A percentile compares a stretch with the other conserved stretches of the same genome.
phyloP scores from a whole-genome alignment of 92 coral and sea anemone species.

The Epizoanthus rinbou region DNA sequence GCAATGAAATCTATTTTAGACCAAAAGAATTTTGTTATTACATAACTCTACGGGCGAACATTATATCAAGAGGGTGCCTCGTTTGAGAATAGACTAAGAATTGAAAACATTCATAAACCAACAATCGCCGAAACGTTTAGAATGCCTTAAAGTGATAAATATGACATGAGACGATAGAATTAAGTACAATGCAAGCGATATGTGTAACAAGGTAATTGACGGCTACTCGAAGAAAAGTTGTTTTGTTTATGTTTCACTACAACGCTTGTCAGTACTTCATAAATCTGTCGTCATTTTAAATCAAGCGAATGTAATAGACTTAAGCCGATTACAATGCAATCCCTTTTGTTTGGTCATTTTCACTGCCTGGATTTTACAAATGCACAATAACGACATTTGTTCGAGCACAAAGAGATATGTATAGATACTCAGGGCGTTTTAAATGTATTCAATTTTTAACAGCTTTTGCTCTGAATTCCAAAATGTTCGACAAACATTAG shows the following conservation, averaged over 20 bases:
- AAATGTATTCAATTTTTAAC: not conserved
- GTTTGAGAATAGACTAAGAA: not conserved
- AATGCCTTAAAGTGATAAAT: not conserved
- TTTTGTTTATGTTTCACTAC: constrained; percentile 3
- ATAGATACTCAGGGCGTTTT: too few species aligned
- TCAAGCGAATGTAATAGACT: too few species aligned
- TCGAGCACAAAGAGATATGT: not conserved
- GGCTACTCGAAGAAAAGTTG: not conserved
- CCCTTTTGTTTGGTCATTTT: not conserved
- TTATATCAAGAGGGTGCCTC: not conserved
- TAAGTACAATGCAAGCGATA: not conserved
- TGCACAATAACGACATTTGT: too few species aligned
- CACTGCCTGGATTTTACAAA: not conserved
- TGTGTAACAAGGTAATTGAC: not conserved
- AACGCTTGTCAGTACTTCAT: not conserved
- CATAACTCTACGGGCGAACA: not conserved
- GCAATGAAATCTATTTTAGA: not conserved
- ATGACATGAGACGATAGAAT: not conserved
- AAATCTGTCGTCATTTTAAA: not conserved
- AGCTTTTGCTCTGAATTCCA: not conserved
- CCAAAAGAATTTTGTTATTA: not conserved
- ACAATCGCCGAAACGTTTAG: not conserved
- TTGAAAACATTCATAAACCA: not conserved
- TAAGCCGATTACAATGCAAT: too few species aligned
- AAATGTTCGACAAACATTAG: not conserved